Percentiles rank a stretch among this genome's conserved stretches.
phyloP scores from a whole-genome alignment of 2,888 invertebrate species.

The Eupithecia abbreviata region DNA sequence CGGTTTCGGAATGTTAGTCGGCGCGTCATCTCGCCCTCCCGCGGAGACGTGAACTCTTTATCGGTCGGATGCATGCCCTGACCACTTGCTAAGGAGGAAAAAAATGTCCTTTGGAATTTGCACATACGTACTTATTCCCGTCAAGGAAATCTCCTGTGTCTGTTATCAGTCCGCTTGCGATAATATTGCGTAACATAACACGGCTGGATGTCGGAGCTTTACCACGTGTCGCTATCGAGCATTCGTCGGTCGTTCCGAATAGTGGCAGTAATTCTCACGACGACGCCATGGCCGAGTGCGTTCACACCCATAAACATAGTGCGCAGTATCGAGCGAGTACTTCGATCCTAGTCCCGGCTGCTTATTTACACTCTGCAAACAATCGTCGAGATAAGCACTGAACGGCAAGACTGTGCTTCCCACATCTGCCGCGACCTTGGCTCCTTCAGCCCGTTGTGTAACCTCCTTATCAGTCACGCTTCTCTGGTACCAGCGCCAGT shows the following conservation, averaged over 20 bases:
- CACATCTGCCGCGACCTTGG: constrained; percentile 83
- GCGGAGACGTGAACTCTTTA: constrained; percentile 78
- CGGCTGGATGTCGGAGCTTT: constrained; percentile 42
- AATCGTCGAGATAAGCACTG: constrained; percentile 74
- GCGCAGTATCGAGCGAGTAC: constrained; percentile 60
- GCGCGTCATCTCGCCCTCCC: constrained; percentile 74
- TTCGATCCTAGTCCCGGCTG: constrained; percentile 59
- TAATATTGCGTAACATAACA: constrained; percentile 57
- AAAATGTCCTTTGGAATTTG: constrained; percentile 31
- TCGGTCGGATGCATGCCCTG: constrained; percentile 60
- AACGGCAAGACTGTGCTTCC: constrained; percentile 79
- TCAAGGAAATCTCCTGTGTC: constrained; percentile 32
- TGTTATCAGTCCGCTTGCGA: constrained; percentile 46
- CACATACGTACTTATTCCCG: constrained; percentile 10
- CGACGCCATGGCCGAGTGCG: constrained; percentile 65
- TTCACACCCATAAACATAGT: constrained; percentile 73
- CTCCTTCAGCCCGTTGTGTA: constrained; percentile 74
- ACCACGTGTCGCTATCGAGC: constrained; percentile 73
- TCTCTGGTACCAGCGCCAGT: constrained; percentile 63
- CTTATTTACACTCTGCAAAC: constrained; percentile 78
- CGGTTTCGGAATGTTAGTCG: constrained; percentile 71
- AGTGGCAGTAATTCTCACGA: constrained; percentile 73
- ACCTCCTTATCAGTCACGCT: constrained; percentile 79
- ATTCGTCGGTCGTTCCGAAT: constrained; percentile 63
- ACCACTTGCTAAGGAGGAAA: constrained; percentile 50